Evolutionary conservation across 2,113 vertebrate species (phyloP).

Genomic region (Clupea harengus): DNA sequence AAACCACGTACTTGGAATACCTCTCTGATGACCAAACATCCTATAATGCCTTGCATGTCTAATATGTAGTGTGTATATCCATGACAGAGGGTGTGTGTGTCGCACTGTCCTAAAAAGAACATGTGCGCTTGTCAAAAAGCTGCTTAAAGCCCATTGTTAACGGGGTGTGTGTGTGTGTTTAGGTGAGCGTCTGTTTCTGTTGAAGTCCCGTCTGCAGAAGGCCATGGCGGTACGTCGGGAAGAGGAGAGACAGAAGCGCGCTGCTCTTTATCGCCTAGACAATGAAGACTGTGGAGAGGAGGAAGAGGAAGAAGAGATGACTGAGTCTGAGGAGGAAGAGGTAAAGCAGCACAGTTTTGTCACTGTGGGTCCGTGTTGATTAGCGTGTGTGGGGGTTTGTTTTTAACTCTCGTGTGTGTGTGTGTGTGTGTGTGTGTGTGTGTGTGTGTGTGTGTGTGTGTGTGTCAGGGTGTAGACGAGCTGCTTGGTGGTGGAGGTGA

Average conservation of each 20-base stretch:
- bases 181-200: slow-evolving; percentile 86
- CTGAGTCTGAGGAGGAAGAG: slow-evolving; percentile 82
- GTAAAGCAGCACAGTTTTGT: slow-evolving; percentile 32
- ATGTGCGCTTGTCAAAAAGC: not conserved
- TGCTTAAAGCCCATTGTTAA: no score
- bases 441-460: not conserved
- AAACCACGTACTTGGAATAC: no score
- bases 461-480: slow-evolving; percentile 73
- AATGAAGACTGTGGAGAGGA: slow-evolving; percentile 89
- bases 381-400: not conserved
- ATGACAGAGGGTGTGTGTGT: not conserved
- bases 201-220: slow-evolving; percentile 91
- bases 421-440: not conserved
- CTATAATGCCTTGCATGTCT: no score
- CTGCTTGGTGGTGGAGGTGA: slow-evolving; percentile 68
- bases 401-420: not conserved
- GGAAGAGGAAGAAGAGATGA: slow-evolving; percentile 86
- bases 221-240: slow-evolving; percentile 89
- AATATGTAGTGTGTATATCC: no score
- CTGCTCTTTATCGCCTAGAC: slow-evolving; percentile 83
- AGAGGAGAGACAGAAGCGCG: slow-evolving; percentile 83
- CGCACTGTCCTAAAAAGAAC: not conserved
- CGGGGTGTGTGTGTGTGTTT: slow-evolving; percentile 18
- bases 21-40: no score
- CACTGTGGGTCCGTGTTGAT: not conserved